Conservation (phyloP, 2,888 invertebrate species). For the Campopleginae sp. region DNA sequence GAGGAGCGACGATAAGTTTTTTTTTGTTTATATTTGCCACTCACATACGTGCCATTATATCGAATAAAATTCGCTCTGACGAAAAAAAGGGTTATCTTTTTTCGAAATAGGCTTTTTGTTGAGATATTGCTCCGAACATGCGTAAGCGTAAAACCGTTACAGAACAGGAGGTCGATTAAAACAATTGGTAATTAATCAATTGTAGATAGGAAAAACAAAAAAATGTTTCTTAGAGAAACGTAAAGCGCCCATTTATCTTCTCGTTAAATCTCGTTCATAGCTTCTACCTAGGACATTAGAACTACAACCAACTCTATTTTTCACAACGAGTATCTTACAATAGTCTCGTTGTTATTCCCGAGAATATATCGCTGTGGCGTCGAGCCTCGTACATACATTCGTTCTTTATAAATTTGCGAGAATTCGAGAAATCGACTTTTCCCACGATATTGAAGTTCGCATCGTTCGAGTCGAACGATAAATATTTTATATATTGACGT, state of each 20-base stretch:
- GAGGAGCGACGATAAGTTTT: neutral
- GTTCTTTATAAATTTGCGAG: conserved; percentile 51
- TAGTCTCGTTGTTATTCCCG: conserved; percentile 42
- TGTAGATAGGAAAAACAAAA: neutral
- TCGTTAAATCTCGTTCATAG: conserved; percentile 62
- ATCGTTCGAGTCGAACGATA: too few species aligned
- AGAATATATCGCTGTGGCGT: conserved; percentile 68
- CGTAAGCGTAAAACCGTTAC: conserved; percentile 17
- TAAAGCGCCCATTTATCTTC: conserved; percentile 13
- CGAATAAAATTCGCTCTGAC: conserved; percentile 45
- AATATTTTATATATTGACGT: too few species aligned
- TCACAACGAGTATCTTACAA: conserved; percentile 72
- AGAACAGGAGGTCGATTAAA: neutral
- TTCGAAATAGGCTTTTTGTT: neutral
- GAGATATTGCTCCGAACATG: neutral
- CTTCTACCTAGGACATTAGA: conserved; percentile 64
- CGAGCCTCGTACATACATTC: conserved; percentile 72
- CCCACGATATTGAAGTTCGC: too few species aligned
- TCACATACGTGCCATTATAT: conserved; percentile 45
- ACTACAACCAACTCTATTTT: conserved; percentile 43
- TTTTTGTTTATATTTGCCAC: conserved; percentile 10
- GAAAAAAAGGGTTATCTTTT: neutral
- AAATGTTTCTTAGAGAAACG: conserved; percentile 9
- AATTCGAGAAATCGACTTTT: conserved; percentile 28
- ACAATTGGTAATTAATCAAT: conserved; percentile 9